A percentile compares a stretch with the other conserved stretches of the same genome.
Conservation (phyloP, 2,113 vertebrate genomes). For the Vanacampus margaritifer region DNA sequence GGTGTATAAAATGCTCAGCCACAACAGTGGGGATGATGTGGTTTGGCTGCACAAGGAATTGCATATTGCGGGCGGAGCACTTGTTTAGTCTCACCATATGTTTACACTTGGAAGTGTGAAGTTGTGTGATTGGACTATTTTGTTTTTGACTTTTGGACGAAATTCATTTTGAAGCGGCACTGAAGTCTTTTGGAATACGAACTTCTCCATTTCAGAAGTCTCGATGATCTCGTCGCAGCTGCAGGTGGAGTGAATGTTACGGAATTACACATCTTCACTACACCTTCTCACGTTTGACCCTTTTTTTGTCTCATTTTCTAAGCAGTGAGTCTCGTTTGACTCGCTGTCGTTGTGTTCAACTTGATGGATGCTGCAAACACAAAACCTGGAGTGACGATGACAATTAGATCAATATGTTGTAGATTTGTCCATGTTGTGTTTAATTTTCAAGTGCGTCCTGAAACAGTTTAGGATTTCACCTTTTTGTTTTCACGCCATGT, state of each 20-base stretch:
- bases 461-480: background rate
- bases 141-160: background rate
- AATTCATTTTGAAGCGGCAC: background rate
- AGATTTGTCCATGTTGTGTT: background rate
- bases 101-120: background rate
- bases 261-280: background rate
- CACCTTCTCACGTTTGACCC: background rate
- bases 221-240: background rate
- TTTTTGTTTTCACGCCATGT: background rate
- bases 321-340: background rate
- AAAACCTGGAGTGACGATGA: background rate
- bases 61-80: background rate
- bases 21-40: slow-evolving; percentile 31
- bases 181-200: background rate
- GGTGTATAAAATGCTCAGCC: slow-evolving; percentile 51
- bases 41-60: slow-evolving; percentile 12
- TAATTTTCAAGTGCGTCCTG: background rate
- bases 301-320: background rate
- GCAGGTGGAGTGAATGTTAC: background rate
- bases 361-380: background rate
- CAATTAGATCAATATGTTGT: background rate
- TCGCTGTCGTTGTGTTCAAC: background rate
- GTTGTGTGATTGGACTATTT: background rate
- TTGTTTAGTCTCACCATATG: slow-evolving; percentile 3
- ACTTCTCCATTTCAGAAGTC: background rate